These are phyloP conservation scores for Osmerus eperlanus DNA, from an alignment of 2,113 vertebrate genomes.

Conservation along the genomic window DNA sequence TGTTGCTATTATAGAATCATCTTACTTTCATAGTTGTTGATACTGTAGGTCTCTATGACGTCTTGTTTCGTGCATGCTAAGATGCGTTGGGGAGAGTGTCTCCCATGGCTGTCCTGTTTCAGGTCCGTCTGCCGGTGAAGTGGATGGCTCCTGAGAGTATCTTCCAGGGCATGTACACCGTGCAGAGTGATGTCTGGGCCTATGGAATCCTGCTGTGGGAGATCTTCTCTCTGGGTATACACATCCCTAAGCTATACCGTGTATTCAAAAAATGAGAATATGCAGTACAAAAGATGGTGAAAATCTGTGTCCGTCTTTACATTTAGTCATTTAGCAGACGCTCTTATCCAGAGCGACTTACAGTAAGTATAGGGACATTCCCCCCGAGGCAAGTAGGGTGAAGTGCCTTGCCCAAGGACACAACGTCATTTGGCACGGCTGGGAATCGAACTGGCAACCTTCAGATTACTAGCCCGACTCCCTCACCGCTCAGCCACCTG, in stretches of 20 bases:
- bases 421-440: no score
- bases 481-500: no score
- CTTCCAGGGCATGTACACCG: constrained; percentile 89
- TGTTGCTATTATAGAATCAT: no score
- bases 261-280: neutral
- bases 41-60: neutral
- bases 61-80: neutral
- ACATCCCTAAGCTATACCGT: neutral
- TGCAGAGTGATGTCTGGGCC: constrained; percentile 95
- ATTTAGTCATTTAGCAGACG: no score
- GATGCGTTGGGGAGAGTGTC: neutral
- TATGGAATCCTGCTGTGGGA: constrained; percentile 97
- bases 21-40: no score
- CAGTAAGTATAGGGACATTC: no score
- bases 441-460: no score
- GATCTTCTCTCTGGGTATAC: constrained; percentile 92
- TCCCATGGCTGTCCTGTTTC: constrained; percentile 21
- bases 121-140: constrained; percentile 93
- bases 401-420: no score
- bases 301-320: neutral
- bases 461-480: no score
- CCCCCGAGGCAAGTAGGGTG: no score
- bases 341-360: no score
- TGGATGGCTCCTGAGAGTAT: constrained; percentile 99
- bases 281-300: neutral